These are phyloP conservation scores for Squalus acanthias DNA, from an alignment of 2,797 vertebrate species.

Conservation along the genomic window DNA sequence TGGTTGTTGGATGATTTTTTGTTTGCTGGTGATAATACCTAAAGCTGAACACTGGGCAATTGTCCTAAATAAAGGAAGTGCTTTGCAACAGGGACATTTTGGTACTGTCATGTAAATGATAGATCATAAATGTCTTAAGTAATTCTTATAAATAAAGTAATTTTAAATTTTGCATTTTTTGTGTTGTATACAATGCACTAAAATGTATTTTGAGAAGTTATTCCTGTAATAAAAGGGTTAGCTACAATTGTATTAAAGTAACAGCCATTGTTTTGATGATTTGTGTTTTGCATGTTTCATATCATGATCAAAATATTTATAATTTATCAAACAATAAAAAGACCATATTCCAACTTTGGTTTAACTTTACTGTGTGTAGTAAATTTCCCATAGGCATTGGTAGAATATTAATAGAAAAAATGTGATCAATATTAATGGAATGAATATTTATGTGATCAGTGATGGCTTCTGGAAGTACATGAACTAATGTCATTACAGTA, in stretches of 20 bases:
- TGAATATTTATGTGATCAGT: neutral
- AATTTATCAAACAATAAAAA: constrained; percentile 20
- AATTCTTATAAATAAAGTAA: neutral
- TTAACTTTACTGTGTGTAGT: neutral
- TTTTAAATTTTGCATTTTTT: constrained; percentile 15
- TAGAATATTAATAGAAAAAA: neutral
- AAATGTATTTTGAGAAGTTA: constrained; percentile 32
- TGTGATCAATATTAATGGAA: neutral
- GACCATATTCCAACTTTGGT: neutral
- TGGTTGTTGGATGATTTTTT: neutral
- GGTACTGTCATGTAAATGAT: neutral
- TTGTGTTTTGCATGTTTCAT: constrained; percentile 34
- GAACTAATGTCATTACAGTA: neutral
- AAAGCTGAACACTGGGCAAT: constrained; percentile 3
- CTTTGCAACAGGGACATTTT: constrained; percentile 26
- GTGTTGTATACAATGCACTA: neutral
- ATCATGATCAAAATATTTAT: constrained; percentile 35
- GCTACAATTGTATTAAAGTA: constrained; percentile 17
- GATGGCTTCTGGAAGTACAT: neutral
- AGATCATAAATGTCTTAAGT: neutral
- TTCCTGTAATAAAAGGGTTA: constrained; percentile 10
- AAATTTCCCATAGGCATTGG: neutral
- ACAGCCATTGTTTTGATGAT: neutral
- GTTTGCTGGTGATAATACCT: neutral
- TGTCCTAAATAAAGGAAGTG: constrained; percentile 16